Percentiles rank a stretch among this genome's conserved stretches.
These are phyloP conservation scores for Selene dorsalis DNA, from an alignment of 2,797 vertebrate genomes.

Conservation along the genomic window DNA sequence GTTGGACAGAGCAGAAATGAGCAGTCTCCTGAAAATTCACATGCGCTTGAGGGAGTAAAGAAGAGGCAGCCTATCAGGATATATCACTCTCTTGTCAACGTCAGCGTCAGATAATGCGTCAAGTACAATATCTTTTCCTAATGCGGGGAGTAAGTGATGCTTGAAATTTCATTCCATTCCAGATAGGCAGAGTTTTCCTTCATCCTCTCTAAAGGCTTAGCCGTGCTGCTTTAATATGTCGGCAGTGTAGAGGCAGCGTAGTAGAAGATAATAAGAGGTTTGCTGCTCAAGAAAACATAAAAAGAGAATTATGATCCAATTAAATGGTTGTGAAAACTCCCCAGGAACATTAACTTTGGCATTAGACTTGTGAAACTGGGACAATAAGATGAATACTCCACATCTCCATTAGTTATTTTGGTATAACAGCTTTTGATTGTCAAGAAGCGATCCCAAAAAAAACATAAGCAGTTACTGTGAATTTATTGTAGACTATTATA, in stretches of 20 bases:
- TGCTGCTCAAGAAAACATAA: conserved; percentile 19
- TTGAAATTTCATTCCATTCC: conserved; percentile 55
- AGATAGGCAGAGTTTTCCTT: conserved; percentile 43
- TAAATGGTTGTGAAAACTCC: not conserved
- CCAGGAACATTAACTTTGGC: conserved; percentile 4
- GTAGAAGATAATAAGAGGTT: conserved; percentile 12
- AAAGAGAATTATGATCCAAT: not conserved
- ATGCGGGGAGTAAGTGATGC: conserved; percentile 39
- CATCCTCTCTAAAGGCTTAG: conserved; percentile 23
- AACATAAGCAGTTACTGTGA: not conserved
- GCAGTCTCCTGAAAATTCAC: conserved; percentile 38
- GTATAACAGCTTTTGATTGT: not conserved
- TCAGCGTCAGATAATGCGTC: conserved; percentile 58
- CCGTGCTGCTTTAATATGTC: conserved; percentile 31
- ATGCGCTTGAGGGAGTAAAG: conserved; percentile 48
- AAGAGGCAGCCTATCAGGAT: conserved; percentile 46
- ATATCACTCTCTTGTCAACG: conserved; percentile 44
- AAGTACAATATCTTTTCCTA: conserved; percentile 55
- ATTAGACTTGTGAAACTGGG: not conserved
- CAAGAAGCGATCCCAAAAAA: not conserved
- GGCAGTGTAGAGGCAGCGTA: conserved; percentile 17
- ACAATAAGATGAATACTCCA: not conserved
- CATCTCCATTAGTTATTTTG: not conserved
- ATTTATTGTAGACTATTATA: not conserved
- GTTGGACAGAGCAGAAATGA: conserved; percentile 45